These are phyloP conservation scores for Morphnarchus princeps DNA, from an alignment of 2,113 vertebrate species.

Conservation along the genomic window DNA sequence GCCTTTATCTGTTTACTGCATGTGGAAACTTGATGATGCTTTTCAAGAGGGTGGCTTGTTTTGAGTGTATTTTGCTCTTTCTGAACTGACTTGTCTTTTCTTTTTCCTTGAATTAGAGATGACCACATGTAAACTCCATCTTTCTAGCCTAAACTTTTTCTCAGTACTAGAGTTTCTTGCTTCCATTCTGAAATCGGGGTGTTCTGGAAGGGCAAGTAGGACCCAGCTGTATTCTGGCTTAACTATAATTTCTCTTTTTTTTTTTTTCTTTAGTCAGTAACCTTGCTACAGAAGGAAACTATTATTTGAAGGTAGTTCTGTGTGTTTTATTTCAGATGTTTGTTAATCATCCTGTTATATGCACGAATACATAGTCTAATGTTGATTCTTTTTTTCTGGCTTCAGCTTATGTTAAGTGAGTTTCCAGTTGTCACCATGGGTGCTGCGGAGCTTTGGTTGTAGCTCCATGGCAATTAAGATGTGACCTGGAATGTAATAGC, in stretches of 20 bases:
- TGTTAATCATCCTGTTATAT: neutral
- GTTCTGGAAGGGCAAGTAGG: neutral
- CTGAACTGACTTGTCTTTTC: neutral
- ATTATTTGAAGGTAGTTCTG: neutral
- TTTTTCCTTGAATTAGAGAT: neutral
- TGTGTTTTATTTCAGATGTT: neutral
- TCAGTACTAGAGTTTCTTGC: neutral
- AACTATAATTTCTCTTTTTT: neutral
- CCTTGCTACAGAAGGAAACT: neutral
- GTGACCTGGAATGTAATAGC: slow-evolving; percentile 12
- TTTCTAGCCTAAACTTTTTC: neutral
- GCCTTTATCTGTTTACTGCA: neutral
- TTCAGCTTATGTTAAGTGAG: neutral
- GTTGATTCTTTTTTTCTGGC: neutral
- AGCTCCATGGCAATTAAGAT: slow-evolving; percentile 39
- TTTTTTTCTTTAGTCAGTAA: neutral
- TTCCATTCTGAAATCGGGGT: neutral
- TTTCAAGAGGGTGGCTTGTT: neutral
- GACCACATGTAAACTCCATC: neutral
- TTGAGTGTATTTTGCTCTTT: neutral
- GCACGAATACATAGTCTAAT: neutral
- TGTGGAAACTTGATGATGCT: neutral
- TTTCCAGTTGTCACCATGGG: slow-evolving; percentile 6
- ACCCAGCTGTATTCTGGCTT: neutral
- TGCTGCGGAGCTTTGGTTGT: slow-evolving; percentile 6